Evolutionary conservation across 2,888 invertebrate genomes (phyloP).

Genomic region (Cylloceria caligata): DNA sequence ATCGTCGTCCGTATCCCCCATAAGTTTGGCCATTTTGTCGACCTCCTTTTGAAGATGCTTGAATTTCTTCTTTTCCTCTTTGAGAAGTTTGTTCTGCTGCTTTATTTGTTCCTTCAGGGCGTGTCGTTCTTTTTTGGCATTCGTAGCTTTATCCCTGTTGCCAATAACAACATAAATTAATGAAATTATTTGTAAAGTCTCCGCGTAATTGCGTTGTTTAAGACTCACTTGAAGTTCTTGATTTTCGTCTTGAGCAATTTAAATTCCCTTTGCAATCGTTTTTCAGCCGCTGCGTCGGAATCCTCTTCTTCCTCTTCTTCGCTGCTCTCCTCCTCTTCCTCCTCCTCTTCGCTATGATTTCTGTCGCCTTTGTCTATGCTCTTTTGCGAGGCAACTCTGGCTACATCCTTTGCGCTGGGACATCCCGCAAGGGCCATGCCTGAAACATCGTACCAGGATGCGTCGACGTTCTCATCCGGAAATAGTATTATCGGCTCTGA

Average conservation of each 20-base stretch:
- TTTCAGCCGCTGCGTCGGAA: slow-evolving; percentile 87
- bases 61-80: slow-evolving; percentile 93
- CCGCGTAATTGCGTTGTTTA: slow-evolving; percentile 65
- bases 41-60: slow-evolving; percentile 94
- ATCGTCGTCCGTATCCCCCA: slow-evolving; percentile 92
- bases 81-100: slow-evolving; percentile 91
- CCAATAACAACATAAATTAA: slow-evolving; percentile 37
- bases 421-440: slow-evolving; percentile 84
- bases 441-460: slow-evolving; percentile 82
- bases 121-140: slow-evolving; percentile 92
- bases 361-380: slow-evolving; percentile 80
- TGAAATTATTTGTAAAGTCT: background rate
- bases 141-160: slow-evolving; percentile 88
- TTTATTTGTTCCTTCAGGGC: slow-evolving; percentile 92
- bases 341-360: slow-evolving; percentile 84
- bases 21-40: slow-evolving; percentile 95
- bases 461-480: slow-evolving; percentile 78
- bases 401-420: slow-evolving; percentile 83
- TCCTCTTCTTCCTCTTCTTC: slow-evolving; percentile 88
- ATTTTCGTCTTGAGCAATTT: slow-evolving; percentile 87
- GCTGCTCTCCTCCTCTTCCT: slow-evolving; percentile 86
- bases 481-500: slow-evolving; percentile 78
- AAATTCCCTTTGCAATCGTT: slow-evolving; percentile 88
- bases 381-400: slow-evolving; percentile 82
- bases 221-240: slow-evolving; percentile 83